These are phyloP conservation scores for Danio jaintianensis DNA, from an alignment of 2,797 vertebrate species.

Conservation along the genomic window DNA sequence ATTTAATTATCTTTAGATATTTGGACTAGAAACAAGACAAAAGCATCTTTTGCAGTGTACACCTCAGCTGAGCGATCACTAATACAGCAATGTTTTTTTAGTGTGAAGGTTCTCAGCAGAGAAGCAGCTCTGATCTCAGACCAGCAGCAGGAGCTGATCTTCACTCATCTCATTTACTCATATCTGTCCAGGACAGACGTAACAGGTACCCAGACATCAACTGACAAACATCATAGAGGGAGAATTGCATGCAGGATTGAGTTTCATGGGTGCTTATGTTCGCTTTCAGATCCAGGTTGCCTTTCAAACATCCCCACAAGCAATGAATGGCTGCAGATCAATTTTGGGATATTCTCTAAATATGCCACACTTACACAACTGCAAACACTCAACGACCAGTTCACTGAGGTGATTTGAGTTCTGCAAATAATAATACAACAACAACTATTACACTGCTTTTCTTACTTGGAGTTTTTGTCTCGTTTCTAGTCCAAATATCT, in stretches of 20 bases:
- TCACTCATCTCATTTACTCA: background rate
- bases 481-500: no score
- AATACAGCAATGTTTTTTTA: background rate
- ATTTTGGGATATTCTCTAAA: slow-evolving; percentile 62
- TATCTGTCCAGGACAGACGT: slow-evolving; percentile 32
- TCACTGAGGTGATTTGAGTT: slow-evolving; percentile 42
- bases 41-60: no score
- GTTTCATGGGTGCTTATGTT: background rate
- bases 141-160: slow-evolving; percentile 17
- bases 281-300: slow-evolving; percentile 64
- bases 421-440: background rate
- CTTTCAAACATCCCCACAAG: slow-evolving; percentile 44
- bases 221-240: background rate
- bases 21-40: no score
- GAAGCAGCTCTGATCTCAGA: background rate
- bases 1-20: no score
- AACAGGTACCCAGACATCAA: slow-evolving; percentile 13
- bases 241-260: background rate
- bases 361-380: slow-evolving; percentile 61
- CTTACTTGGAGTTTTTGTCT: no score
- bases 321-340: slow-evolving; percentile 60
- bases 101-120: slow-evolving; percentile 8
- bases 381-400: slow-evolving; percentile 45
- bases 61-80: no score
- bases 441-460: no score